Percentiles rank a stretch among this genome's conserved stretches.
These are phyloP conservation scores for Chondrilla cf. caribensis DNA, from an alignment of 37 sponge, comb jelly and placozoan genomes.

Conservation along the genomic window DNA sequence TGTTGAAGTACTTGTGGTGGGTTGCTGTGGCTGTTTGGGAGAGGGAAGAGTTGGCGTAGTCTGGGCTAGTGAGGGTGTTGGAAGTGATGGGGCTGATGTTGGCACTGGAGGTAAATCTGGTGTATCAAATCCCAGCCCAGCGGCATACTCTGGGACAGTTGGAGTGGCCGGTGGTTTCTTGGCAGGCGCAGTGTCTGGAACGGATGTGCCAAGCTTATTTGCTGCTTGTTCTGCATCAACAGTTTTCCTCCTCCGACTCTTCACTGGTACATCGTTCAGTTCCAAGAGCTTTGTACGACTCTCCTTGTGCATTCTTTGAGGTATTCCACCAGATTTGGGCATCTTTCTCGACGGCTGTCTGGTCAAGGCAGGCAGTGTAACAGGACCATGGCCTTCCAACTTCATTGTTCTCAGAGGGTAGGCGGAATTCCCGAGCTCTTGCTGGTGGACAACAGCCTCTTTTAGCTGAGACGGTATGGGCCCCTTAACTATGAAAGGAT, in stretches of 20 bases:
- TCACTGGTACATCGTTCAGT: background rate
- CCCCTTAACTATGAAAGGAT: background rate
- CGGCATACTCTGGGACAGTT: constrained; percentile 72
- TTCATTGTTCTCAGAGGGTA: constrained; percentile 4
- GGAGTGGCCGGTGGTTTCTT: constrained; percentile 27
- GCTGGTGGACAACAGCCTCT: background rate
- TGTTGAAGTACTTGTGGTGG: constrained; percentile 17
- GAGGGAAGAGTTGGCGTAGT: constrained; percentile 16
- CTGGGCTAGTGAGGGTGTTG: background rate
- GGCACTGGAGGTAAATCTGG: constrained; percentile 12
- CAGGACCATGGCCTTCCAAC: background rate
- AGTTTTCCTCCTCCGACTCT: background rate
- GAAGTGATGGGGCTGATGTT: background rate
- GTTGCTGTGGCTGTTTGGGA: background rate
- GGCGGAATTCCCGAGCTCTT: background rate
- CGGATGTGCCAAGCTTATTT: background rate
- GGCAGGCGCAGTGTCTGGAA: background rate
- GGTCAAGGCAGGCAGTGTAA: constrained; percentile 6
- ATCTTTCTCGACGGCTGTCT: constrained; percentile 5
- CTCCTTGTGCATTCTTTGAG: constrained; percentile 5
- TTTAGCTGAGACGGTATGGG: constrained; percentile 8
- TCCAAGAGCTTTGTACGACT: constrained; percentile 12
- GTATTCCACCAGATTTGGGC: background rate
- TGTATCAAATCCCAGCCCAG: constrained; percentile 55
- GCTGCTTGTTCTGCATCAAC: background rate